These are phyloP conservation scores for Allolobophora icterica DNA, from an alignment of 2,888 invertebrate species.

Conservation along the genomic window DNA sequence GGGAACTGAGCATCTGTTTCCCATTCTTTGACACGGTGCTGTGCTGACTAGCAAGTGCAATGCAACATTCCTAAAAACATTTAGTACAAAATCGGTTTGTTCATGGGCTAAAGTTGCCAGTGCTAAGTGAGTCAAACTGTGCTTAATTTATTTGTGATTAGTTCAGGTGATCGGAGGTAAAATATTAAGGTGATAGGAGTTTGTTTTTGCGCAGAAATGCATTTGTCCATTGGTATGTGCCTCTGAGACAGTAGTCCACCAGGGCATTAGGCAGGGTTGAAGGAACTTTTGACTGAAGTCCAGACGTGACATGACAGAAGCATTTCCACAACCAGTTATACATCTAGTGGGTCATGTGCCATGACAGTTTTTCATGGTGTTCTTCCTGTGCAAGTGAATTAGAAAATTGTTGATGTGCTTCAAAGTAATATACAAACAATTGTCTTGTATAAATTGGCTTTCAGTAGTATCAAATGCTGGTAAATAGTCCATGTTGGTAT, in stretches of 20 bases:
- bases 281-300: background rate
- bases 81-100: background rate
- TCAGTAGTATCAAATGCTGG: background rate
- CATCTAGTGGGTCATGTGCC: background rate
- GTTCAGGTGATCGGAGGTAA: background rate
- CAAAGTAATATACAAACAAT: background rate
- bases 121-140: background rate
- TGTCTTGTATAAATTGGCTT: background rate
- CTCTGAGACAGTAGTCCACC: background rate
- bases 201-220: background rate
- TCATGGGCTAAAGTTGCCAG: background rate
- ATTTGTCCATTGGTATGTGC: background rate
- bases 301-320: slow-evolving; percentile 9
- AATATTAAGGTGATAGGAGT: background rate
- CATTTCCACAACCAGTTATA: background rate
- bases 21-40: background rate
- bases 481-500: background rate
- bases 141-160: background rate
- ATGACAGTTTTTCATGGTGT: background rate
- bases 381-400: background rate
- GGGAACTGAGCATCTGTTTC: background rate
- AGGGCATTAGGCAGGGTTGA: background rate
- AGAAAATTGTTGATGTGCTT: background rate
- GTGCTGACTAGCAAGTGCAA: background rate
- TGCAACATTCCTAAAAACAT: slow-evolving; percentile 6